phyloP scores from a whole-genome alignment of 2,797 vertebrate genomes.

The Silurus aristotelis region DNA sequence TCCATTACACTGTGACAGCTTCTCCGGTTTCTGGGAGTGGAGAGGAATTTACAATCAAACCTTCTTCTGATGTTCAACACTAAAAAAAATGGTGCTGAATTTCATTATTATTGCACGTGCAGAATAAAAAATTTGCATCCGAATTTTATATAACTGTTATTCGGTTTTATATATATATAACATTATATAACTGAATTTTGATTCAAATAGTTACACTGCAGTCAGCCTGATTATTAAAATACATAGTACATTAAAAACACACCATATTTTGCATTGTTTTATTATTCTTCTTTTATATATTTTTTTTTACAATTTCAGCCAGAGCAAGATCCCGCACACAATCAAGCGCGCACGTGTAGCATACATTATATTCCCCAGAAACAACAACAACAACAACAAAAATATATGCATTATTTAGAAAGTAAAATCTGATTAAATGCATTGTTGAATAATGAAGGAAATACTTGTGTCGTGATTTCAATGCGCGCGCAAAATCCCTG shows the following conservation, averaged over 20 bases:
- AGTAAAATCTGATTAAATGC: not conserved
- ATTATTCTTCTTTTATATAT: no score
- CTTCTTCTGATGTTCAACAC: not conserved
- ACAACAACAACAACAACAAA: no score
- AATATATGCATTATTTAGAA: not conserved
- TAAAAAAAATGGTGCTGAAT: not conserved
- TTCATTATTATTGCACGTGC: not conserved
- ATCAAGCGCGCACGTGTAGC: not conserved
- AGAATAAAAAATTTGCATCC: not conserved
- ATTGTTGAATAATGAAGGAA: not conserved
- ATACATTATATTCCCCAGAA: not conserved
- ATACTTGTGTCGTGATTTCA: not conserved
- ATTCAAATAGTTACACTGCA: no score
- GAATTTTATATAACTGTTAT: no score
- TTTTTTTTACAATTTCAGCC: not conserved
- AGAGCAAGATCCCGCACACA: not conserved
- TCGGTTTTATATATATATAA: no score
- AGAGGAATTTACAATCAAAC: constrained; percentile 69
- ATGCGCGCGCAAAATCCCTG: not conserved
- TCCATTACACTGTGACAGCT: constrained; percentile 73
- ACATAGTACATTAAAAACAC: no score
- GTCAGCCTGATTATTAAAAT: no score
- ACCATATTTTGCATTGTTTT: no score
- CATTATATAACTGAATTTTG: no score
- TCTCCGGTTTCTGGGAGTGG: constrained; percentile 62